These are phyloP conservation scores for Cephus pygmeus DNA, from an alignment of 2,888 invertebrate species.

Conservation along the genomic window DNA sequence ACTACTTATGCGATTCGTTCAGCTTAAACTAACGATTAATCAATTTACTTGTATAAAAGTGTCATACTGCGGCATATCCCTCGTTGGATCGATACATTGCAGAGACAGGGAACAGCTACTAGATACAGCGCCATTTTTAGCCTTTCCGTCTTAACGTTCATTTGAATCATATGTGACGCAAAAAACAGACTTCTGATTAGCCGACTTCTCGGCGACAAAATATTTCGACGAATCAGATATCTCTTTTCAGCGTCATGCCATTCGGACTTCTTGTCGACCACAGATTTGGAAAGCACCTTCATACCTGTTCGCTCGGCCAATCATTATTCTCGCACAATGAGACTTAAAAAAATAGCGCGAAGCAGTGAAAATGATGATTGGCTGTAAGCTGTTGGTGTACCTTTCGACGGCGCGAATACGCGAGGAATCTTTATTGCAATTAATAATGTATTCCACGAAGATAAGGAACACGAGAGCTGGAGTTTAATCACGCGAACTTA, in stretches of 20 bases:
- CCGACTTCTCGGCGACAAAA: not conserved
- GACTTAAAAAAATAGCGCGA: not conserved
- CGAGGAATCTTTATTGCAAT: constrained; percentile 25
- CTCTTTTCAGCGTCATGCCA: not conserved
- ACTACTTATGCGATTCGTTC: constrained; percentile 7
- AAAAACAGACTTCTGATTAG: not conserved
- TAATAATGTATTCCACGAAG: constrained; percentile 41
- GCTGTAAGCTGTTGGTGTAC: not conserved
- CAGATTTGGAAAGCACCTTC: not conserved
- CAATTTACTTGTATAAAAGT: constrained; percentile 23
- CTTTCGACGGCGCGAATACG: constrained; percentile 8
- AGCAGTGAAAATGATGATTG: not conserved
- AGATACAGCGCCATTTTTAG: constrained; percentile 35
- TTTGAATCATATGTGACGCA: not conserved
- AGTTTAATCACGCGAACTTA: constrained; percentile 24
- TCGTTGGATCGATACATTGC: constrained; percentile 59
- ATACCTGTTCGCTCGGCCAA: not conserved
- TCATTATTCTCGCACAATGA: not conserved
- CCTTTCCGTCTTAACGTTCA: not conserved
- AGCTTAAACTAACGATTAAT: not conserved
- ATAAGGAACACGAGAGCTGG: constrained; percentile 29
- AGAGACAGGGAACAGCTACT: constrained; percentile 33
- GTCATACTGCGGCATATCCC: constrained; percentile 58
- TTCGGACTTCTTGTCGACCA: not conserved
- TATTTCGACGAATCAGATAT: not conserved